A percentile compares a stretch with the other conserved stretches of the same genome.
These are phyloP conservation scores for Zoroaster sp. DNA, from an alignment of 53 echinoderm and acorn worm species.

Conservation along the genomic window DNA sequence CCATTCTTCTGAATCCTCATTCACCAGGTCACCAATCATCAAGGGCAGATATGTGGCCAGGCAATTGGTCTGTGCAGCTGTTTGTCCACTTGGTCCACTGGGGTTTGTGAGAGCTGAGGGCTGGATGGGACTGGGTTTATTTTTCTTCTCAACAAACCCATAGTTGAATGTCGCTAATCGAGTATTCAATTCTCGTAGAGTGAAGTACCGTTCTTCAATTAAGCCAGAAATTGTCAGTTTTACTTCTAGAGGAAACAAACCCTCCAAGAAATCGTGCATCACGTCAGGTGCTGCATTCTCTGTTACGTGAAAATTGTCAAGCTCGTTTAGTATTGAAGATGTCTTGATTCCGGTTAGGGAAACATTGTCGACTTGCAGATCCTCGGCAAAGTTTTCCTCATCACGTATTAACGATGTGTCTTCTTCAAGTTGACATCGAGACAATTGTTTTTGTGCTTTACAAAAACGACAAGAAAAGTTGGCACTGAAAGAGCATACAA, in stretches of 20 bases:
- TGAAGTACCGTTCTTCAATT: neutral
- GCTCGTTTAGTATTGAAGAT: constrained; percentile 10
- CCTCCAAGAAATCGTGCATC: constrained; percentile 65
- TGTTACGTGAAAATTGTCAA: constrained; percentile 40
- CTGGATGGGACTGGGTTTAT: constrained; percentile 44
- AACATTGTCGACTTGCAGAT: neutral
- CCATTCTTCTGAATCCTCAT: constrained; percentile 14
- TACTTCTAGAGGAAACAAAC: constrained; percentile 41
- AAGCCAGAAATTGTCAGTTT: constrained; percentile 25
- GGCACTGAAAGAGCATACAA: constrained; percentile 9
- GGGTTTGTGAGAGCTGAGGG: constrained; percentile 30
- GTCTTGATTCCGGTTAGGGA: constrained; percentile 41
- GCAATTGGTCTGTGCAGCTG: constrained; percentile 58
- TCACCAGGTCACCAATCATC: constrained; percentile 51
- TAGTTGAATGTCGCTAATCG: constrained; percentile 24
- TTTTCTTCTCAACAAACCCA: constrained; percentile 30
- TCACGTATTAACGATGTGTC: neutral
- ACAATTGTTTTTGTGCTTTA: neutral
- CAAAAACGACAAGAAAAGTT: constrained; percentile 25
- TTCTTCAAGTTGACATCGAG: neutral
- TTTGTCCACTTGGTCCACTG: constrained; percentile 54
- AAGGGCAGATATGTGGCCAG: constrained; percentile 10
- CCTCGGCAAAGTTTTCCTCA: neutral
- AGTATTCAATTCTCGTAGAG: constrained; percentile 27
- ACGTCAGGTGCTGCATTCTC: constrained; percentile 32